Base-by-base conservation (phyloP, 1,140 invertebrate genomes). In the Drosophila guanche region DNA sequence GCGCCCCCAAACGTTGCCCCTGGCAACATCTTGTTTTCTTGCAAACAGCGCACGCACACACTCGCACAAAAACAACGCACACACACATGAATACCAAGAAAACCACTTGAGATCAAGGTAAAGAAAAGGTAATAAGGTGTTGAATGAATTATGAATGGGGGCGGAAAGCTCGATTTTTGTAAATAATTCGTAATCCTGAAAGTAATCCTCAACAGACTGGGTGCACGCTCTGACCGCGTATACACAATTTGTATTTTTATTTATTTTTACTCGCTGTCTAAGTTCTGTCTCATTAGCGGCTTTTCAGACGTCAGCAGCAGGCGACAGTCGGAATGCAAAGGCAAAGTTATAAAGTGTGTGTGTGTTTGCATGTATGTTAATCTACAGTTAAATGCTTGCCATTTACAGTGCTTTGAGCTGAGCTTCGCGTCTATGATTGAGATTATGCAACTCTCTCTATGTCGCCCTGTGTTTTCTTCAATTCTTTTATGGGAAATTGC, bases 231-330 rank as follows among this genome's bases (percentile, higher is more conserved):
- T 46, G 22, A 5, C 10, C 33, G 55, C 53, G 46, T 41, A 23
- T 43, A 47, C 33, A 56, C 55, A 41, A 43, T 43, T 12, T 51
- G 45, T 62, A 65, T 74, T 68, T 54, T 56, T 61, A 54, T 53
- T 56, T 74, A 48, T 59, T 52, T 63, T 16, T 62, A 43, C 73
- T 23, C 22, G 60, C 40, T 33, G 20, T n/a, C 20, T 22, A 33
- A 33, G 29, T 33, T 33, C 50, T 33, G 63, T 42, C 70, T 83
- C 75, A 84, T 84, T 84, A 84, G 80, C 79, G 79, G 79, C 75
- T 79, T 76, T 84, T 84, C 48, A 57, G 61, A 79, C 71, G 79
- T 84, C 76, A 84, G 59, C 63, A 73, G 42, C 29, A 60, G 22
- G 37, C 10, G 1, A 29, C 16, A 25, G 40, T 12, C 10, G 42